Conservation (phyloP, 2,113 vertebrate species). For the Arvicanthis niloticus region DNA sequence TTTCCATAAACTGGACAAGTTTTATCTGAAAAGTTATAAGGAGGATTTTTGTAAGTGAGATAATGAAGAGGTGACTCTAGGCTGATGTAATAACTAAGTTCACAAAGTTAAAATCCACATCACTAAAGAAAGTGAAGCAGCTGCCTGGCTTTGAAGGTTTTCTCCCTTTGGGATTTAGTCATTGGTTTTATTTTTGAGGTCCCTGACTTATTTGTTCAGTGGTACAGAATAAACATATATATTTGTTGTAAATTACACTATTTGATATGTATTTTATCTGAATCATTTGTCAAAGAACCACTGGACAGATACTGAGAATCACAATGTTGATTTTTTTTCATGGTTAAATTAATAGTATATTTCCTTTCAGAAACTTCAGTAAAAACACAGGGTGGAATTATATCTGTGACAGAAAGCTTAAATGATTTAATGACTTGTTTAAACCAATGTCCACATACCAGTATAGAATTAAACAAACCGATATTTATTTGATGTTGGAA, state of each 20-base stretch:
- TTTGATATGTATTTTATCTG: slow-evolving; percentile 44
- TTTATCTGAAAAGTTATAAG: background rate
- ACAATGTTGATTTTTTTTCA: background rate
- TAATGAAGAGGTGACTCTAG: background rate
- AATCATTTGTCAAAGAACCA: background rate
- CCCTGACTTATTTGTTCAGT: background rate
- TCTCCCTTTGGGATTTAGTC: slow-evolving; percentile 9
- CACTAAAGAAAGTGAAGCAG: background rate
- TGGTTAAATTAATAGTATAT: background rate
- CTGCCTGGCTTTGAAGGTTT: background rate
- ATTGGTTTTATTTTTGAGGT: slow-evolving; percentile 27
- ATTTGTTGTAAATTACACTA: background rate
- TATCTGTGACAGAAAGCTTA: background rate
- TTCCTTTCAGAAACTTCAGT: background rate
- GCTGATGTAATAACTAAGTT: background rate
- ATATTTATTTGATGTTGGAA: slow-evolving; percentile 72
- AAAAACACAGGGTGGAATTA: slow-evolving; percentile 6
- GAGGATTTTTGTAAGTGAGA: background rate
- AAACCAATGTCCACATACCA: slow-evolving; percentile 64
- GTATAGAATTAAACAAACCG: slow-evolving; percentile 65
- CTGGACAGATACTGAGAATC: background rate
- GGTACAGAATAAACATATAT: background rate
- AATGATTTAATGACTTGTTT: background rate
- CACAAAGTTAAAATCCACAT: background rate
- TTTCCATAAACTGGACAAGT: background rate